These are phyloP conservation scores for Cinclus cinclus DNA, from an alignment of 2,113 vertebrate species.

Conservation along the genomic window DNA sequence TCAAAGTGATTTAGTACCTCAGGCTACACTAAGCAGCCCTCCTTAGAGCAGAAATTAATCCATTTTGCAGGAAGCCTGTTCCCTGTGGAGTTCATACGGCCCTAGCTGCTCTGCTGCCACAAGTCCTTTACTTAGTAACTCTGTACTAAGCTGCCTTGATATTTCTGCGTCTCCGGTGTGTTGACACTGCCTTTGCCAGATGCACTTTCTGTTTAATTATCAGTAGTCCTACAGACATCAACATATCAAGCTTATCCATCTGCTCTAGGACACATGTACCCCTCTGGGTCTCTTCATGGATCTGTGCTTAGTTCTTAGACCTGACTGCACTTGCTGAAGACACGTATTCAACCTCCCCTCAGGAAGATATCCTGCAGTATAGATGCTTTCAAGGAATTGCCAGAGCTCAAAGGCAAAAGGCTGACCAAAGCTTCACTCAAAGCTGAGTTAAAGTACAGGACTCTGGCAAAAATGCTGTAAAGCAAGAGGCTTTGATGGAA, in stretches of 20 bases:
- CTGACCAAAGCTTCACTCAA: background rate
- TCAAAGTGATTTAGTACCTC: slow-evolving; percentile 20
- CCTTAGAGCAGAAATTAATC: background rate
- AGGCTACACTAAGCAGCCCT: background rate
- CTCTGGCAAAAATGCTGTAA: background rate
- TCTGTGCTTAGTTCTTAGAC: background rate
- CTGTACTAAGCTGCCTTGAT: background rate
- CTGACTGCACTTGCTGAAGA: background rate
- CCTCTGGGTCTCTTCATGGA: background rate
- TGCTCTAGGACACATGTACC: background rate
- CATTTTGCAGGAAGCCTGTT: background rate
- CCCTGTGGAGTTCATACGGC: background rate
- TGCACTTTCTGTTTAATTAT: background rate
- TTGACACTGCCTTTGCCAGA: background rate
- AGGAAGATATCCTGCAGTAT: background rate
- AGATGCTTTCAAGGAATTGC: background rate
- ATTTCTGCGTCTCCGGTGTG: background rate
- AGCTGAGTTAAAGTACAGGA: background rate
- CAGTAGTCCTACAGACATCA: background rate
- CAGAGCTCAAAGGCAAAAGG: background rate
- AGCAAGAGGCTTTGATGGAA: background rate
- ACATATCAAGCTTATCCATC: background rate
- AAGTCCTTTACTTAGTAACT: background rate
- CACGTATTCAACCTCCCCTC: background rate
- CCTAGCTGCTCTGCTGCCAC: background rate